Evolutionary conservation across 2,113 vertebrate species (phyloP), one percentile per base, ranked within the genome.

Genomic region (Smithornis capensis): DNA sequence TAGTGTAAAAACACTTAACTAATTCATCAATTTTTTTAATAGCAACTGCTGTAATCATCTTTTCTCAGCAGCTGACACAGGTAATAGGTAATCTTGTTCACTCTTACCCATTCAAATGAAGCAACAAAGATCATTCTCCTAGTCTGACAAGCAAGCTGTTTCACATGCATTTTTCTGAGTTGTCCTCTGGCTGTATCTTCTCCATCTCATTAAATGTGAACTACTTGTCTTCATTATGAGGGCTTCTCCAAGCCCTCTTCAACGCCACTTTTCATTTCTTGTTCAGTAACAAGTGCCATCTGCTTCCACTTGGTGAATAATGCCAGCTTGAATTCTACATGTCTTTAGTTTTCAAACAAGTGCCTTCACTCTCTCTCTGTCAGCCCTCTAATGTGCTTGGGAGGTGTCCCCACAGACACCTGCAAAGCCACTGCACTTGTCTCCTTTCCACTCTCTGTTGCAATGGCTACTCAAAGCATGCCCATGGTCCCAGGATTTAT

Each of bases 151-250:
- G 47, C 52, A 87, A 35, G 37, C 45, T 89, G 23, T 85, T 96
- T 86, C 29, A 16, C 57, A 17, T 86, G 19, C n/a, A 15, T 69
- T 92, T 76, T 87, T 93, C 83, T 88, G 29, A 49, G 74, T 87
- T 95, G 68, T 93, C 91, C 83, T 94, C 80, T 94, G 56, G 76
- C 92, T 87, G 35, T 80, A 80, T 87, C 68, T 90, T 90, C 83
- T 84, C 52, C 47, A 52, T 87, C 80, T 87, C 80, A 70, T 96
- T 97, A 90, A 91, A 74, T 89, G 45, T 33, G 65, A 94, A 63
- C 47, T 76, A 89, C 87, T 96, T 82, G 56, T 89, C 91, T 92
- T 97, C 89, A 64, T 94, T 95, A 92, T 44, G 42, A 94, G 40
- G 76, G 42, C 47, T 90, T 38, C 80, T 96, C 52, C 60, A 94